Conservation (phyloP, 2,113 vertebrate genomes). For the Chaetura pelagica region DNA sequence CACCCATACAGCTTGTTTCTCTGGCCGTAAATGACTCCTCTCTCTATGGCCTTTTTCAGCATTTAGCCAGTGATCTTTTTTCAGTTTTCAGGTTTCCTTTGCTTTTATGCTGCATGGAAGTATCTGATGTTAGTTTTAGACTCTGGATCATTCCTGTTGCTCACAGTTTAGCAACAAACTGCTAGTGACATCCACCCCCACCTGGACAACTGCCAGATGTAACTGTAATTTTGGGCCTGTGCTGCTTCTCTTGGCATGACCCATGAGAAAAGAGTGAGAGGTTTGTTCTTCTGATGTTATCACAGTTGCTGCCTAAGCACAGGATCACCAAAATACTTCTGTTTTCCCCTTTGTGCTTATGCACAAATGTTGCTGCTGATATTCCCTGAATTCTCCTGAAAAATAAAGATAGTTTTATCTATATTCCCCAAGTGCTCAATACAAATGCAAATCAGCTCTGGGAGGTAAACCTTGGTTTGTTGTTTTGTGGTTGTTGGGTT, state of each 20-base stretch:
- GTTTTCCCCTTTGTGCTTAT: slow-evolving; percentile 40
- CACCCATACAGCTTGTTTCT: not conserved
- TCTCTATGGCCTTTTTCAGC: not conserved
- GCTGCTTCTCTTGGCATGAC: not conserved
- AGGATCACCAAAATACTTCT: not conserved
- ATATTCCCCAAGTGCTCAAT: slow-evolving; percentile 57
- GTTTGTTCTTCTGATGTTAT: not conserved
- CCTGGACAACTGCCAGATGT: not conserved
- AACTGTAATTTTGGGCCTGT: not conserved
- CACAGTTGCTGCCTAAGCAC: not conserved
- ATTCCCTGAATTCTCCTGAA: slow-evolving; percentile 45
- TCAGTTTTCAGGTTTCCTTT: not conserved
- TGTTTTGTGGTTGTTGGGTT: not conserved
- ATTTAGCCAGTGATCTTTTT: not conserved
- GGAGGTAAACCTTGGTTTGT: not conserved
- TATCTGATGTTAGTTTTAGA: not conserved
- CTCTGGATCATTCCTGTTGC: not conserved
- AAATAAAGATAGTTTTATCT: slow-evolving; percentile 69
- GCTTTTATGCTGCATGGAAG: too few relatives aligned
- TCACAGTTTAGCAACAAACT: not conserved
- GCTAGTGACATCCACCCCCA: not conserved
- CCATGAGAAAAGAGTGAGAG: not conserved
- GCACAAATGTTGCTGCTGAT: slow-evolving; percentile 66
- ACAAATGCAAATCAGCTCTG: slow-evolving; percentile 74
- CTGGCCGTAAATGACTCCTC: not conserved